Base-by-base conservation (phyloP, 2,888 invertebrate species). In the Pandemis corylana region DNA sequence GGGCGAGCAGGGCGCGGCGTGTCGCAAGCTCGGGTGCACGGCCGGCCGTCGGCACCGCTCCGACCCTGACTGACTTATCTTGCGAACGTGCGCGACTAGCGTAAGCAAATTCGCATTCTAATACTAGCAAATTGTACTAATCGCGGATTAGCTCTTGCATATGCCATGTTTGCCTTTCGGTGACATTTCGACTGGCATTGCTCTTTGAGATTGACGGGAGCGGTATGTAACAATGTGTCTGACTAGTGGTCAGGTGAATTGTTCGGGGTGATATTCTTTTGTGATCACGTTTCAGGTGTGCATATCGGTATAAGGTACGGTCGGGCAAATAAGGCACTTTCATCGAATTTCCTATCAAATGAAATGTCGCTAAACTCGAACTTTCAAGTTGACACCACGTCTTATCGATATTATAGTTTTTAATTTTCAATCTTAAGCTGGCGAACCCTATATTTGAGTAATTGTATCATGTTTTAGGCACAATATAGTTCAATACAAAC, bases 51-150 rank as follows among this genome's bases (percentile, higher is more conserved):
- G 93, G 94, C 94, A 92, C 93, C 91, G 90, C 89, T 84, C 82
- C 94, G 94, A 94, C 94, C 94, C 94, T 94, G 94, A 94, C 94
- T 94, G 91, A 94, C 94, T 94, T 94, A 93, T 92, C 93, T 93
- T 89, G 88, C 90, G 87, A 93, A 91, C 92, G 93, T 92, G 93
- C 91, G 88, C 59, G 64, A 64, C 71, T 66, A 41, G 56, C 42
- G 92, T 88, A 91, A 93, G 93, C 94, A 91, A 93, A 94, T 92
- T 89, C 89, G 87, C 89, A 88, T 88, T 93, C 94, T 93, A 92
- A 91, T 88, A 87, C 89, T 90, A 84, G 91, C 91, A 84, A 92
- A 92, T 92, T 91, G 87, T 88, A 88, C 89, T 86, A 87, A 85
- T 85, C 83, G 84, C 83, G 83, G 85, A 86, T 89, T 89, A 87